phyloP scores from a whole-genome alignment of 2,888 invertebrate species.

The Melanchra persicariae region DNA sequence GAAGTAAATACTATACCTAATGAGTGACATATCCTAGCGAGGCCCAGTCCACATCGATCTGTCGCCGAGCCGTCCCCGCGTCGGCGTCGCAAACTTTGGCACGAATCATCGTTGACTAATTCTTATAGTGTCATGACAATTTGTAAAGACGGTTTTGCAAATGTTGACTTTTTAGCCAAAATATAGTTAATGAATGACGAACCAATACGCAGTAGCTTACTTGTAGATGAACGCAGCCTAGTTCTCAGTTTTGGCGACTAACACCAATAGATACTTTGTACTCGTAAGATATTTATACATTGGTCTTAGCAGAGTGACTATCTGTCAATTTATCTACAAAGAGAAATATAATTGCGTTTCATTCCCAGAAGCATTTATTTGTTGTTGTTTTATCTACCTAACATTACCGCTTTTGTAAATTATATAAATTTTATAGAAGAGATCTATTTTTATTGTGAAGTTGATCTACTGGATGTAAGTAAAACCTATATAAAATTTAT shows the following conservation, averaged over 20 bases:
- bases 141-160: conserved; percentile 90
- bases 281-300: conserved; percentile 89
- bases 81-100: conserved; percentile 74
- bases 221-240: conserved; percentile 89
- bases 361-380: conserved; percentile 89
- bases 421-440: conserved; percentile 91
- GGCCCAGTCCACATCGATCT: conserved; percentile 67
- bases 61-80: conserved; percentile 81
- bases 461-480: conserved; percentile 86
- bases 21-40: conserved; percentile 86
- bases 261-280: conserved; percentile 90
- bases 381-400: conserved; percentile 85
- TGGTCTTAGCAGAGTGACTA: conserved; percentile 88
- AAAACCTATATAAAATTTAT: conserved; percentile 82
- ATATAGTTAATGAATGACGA: conserved; percentile 90
- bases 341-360: conserved; percentile 84
- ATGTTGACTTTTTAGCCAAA: conserved; percentile 91
- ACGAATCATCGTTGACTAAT: conserved; percentile 88
- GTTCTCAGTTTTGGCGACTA: conserved; percentile 88
- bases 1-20: conserved; percentile 73
- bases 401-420: conserved; percentile 89
- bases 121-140: conserved; percentile 90
- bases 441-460: conserved; percentile 91
- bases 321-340: conserved; percentile 90
- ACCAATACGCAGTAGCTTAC: conserved; percentile 90